A percentile compares a stretch with the other conserved stretches of the same genome.
Conservation (phyloP, 2,888 invertebrate genomes). For the Caenorhabditis sp. region DNA sequence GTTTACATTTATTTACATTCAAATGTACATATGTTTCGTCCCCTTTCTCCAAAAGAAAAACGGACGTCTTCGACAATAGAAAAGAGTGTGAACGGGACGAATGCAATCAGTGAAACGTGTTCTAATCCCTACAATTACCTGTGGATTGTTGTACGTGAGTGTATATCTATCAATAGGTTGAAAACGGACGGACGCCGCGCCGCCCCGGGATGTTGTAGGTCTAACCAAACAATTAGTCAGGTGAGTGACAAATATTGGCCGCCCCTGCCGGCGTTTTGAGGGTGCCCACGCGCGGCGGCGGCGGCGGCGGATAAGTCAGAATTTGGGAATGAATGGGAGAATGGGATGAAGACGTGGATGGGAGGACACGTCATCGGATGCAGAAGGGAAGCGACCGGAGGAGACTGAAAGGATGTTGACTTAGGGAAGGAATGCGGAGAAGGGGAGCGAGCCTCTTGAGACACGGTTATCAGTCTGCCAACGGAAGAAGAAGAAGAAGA, state of each 20-base stretch:
- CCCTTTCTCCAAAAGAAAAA: constrained; percentile 12
- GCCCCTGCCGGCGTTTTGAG: constrained; percentile 24
- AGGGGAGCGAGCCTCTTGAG: constrained; percentile 39
- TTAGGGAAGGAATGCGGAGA: constrained; percentile 22
- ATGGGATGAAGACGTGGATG: constrained; percentile 18
- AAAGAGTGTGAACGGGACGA: neutral
- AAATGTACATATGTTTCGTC: constrained; percentile 43
- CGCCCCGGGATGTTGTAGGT: constrained; percentile 49
- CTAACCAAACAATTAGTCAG: constrained; percentile 57
- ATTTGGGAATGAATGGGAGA: constrained; percentile 24
- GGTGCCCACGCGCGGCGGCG: constrained; percentile 53
- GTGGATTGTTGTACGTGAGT: constrained; percentile 43
- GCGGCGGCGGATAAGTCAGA: constrained; percentile 33
- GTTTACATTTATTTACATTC: constrained; percentile 58
- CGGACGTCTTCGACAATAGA: constrained; percentile 23
- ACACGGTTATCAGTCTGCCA: no score
- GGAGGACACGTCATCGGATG: neutral
- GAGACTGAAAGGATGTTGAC: constrained; percentile 26
- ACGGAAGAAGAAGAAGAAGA: no score
- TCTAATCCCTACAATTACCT: constrained; percentile 55
- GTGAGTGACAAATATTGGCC: constrained; percentile 54
- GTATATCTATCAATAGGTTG: constrained; percentile 51
- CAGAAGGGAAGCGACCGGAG: neutral
- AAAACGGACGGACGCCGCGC: constrained; percentile 46
- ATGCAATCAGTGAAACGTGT: constrained; percentile 55